These are phyloP conservation scores for Drosophila santomea DNA, from an alignment of 1,140 invertebrate genomes.

Conservation along the genomic window DNA sequence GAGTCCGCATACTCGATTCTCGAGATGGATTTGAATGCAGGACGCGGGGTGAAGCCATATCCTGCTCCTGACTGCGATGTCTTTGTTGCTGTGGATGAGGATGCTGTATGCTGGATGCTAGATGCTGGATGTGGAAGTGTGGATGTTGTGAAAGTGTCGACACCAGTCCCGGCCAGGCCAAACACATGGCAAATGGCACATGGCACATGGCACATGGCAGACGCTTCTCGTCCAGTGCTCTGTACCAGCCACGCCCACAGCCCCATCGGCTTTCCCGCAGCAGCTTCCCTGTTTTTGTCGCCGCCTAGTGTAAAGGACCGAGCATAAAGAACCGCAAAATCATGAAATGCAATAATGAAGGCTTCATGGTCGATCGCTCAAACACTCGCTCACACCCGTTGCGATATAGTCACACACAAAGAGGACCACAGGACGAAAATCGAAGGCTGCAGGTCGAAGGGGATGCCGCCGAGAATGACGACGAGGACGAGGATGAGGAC, in stretches of 20 bases:
- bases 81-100: slow-evolving; percentile 24
- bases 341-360: slow-evolving; percentile 83
- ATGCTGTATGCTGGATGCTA: background rate
- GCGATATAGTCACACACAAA: slow-evolving; percentile 23
- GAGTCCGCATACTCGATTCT: slow-evolving; percentile 11
- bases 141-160: slow-evolving; percentile 79
- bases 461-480: too few relatives aligned
- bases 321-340: slow-evolving; percentile 83
- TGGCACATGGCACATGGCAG: slow-evolving; percentile 22
- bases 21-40: slow-evolving; percentile 42
- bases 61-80: slow-evolving; percentile 39
- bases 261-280: slow-evolving; percentile 5
- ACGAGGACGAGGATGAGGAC: background rate
- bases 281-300: slow-evolving; percentile 5
- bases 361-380: slow-evolving; percentile 82
- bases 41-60: slow-evolving; percentile 22
- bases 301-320: slow-evolving; percentile 52
- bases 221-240: slow-evolving; percentile 30
- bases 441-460: too few relatives aligned
- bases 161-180: slow-evolving; percentile 68
- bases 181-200: slow-evolving; percentile 67
- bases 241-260: background rate
- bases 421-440: slow-evolving; percentile 6
- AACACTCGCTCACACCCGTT: slow-evolving; percentile 44
- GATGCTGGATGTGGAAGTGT: slow-evolving; percentile 11